Base-by-base conservation (phyloP, 1,140 invertebrate species). In the Formica exsecta region DNA sequence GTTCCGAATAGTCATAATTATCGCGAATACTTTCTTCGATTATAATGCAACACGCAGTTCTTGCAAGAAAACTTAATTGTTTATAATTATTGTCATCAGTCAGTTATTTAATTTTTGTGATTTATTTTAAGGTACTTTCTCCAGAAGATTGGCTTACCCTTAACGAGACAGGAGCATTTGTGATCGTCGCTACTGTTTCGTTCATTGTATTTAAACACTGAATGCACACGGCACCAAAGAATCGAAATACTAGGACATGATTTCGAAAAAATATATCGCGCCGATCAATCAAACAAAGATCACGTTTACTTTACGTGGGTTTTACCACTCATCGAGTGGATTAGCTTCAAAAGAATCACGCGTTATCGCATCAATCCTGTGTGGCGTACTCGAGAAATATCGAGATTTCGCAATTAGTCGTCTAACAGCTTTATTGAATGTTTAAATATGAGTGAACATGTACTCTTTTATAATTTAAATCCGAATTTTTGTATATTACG, bases 161-260 rank as follows among this genome's bases (percentile, higher is more conserved):
- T 25, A 32, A 0, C 11, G 1, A 9, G 22, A 44, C 29, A 16
- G 54, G 6, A 79, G 36, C 25, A 25, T 13, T 77, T 44, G 25
- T 86, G 38, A 70, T 41, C 6, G 9, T 16, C 3, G 1, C 22
- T n/a, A 6, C 1, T 54, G 25, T 54, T 64, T 64, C 13, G 11
- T 29, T 41, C 54, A 32, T 57, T 74, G 25, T 90, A 90, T 90
- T 89, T 90, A 90, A 89, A 84, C 85, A 29, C 29, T 57, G 8
- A 16, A 19, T 90, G 89, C 89, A 79, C 89, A 90, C 89, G 87
- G 54, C 87, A 90, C 89, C 89, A 90, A 51, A 77, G 16, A 6
- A 83, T 61, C 13, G 8, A 59, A 16, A 41, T 32, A 57, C 36
- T 19, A 65, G 19, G 0, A n/a, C 59, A 6, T 59, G 48, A 59